A percentile compares a stretch with the other conserved stretches of the same genome.
Conservation (phyloP, 2,113 vertebrate genomes). For the Bungarus multicinctus region DNA sequence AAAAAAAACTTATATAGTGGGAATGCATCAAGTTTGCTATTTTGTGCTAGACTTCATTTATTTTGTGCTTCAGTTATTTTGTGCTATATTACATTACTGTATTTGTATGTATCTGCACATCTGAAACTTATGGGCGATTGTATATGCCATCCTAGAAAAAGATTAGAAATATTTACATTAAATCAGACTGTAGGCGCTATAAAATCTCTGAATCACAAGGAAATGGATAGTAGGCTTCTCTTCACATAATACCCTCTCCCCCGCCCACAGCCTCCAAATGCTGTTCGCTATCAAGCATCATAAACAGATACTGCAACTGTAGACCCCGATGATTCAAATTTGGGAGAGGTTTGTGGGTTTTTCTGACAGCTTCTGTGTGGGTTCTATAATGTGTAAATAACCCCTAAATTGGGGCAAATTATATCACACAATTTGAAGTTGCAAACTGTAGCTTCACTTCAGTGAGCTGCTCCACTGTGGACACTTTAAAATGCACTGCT, state of each 20-base stretch:
- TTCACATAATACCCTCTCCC: neutral
- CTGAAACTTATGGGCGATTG: neutral
- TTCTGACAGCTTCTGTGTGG: neutral
- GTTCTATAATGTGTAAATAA: neutral
- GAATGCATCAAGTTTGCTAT: neutral
- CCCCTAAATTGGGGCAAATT: neutral
- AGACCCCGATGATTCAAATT: neutral
- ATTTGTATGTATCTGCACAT: neutral
- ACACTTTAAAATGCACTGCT: constrained; percentile 22
- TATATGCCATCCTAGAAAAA: neutral
- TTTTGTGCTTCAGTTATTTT: neutral
- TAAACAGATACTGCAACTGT: neutral
- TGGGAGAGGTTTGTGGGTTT: neutral
- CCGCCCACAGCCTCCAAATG: neutral
- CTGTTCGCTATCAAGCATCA: neutral
- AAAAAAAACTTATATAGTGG: neutral
- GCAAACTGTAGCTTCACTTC: neutral
- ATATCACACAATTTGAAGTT: neutral
- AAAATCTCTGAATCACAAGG: neutral
- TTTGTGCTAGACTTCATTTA: neutral
- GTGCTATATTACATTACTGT: neutral
- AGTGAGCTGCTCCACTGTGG: neutral
- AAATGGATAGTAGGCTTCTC: neutral
- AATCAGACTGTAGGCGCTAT: neutral
- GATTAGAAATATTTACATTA: neutral